These are phyloP conservation scores for Benitochromis conjunctus DNA, from an alignment of 2,113 vertebrate species.

Conservation along the genomic window DNA sequence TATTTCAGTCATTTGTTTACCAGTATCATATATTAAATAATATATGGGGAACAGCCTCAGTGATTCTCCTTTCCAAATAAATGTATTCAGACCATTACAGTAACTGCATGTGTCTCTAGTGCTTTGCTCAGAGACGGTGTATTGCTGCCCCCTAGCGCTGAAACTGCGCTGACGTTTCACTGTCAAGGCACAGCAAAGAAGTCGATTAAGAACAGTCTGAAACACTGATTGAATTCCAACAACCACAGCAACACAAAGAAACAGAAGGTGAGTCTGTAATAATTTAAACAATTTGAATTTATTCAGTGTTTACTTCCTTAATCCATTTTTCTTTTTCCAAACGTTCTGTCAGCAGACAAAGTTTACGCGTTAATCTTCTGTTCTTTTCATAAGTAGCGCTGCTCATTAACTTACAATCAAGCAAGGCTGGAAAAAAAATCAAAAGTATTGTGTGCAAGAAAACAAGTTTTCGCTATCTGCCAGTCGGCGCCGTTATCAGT, in stretches of 20 bases:
- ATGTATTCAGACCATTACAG: not conserved
- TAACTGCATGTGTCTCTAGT: not conserved
- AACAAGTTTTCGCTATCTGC: conserved; percentile 18
- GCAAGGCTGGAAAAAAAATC: conserved; percentile 10
- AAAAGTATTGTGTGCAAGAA: not conserved
- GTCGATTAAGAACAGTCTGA: not conserved
- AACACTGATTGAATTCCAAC: not conserved
- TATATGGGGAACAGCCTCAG: not conserved
- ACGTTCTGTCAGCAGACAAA: conserved; percentile 73
- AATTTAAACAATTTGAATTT: conserved; percentile 54
- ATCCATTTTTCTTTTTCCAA: conserved; percentile 56
- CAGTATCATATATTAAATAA: not conserved
- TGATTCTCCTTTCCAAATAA: not conserved
- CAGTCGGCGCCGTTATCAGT: conserved; percentile 29
- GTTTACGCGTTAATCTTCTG: conserved; percentile 51
- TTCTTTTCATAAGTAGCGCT: conserved; percentile 53
- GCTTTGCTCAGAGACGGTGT: not conserved
- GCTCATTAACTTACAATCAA: conserved; percentile 62
- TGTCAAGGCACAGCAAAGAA: not conserved
- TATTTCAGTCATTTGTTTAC: not conserved
- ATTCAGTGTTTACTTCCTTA: conserved; percentile 45
- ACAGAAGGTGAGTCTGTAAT: not conserved
- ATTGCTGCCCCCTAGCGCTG: conserved; percentile 60
- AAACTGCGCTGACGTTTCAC: not conserved
- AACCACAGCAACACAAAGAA: not conserved